phyloP scores from a whole-genome alignment of 1,140 invertebrate species.

The Hylaeus volcanicus region DNA sequence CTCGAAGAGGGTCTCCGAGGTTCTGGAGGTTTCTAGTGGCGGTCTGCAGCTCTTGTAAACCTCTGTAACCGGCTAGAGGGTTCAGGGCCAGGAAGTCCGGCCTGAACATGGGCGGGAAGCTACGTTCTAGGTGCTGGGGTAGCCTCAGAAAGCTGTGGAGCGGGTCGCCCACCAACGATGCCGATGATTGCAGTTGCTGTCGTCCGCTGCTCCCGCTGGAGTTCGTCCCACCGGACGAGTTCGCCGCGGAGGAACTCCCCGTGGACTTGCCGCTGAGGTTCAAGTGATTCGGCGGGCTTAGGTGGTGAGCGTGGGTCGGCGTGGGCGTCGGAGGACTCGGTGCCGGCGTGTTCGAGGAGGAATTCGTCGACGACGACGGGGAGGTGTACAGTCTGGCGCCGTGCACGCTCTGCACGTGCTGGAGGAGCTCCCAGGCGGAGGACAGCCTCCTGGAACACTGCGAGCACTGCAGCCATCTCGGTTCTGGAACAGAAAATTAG shows the following conservation, averaged over 20 bases:
- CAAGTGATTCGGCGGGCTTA: constrained; percentile 78
- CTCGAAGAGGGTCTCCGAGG: constrained; percentile 81
- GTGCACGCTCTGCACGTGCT: constrained; percentile 96
- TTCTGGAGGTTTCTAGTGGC: constrained; percentile 78
- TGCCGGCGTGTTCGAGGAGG: constrained; percentile 77
- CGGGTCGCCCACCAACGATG: constrained; percentile 82
- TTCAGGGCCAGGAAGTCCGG: constrained; percentile 79
- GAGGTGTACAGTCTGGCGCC: constrained; percentile 96
- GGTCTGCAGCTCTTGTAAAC: constrained; percentile 79
- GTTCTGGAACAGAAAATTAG: constrained; percentile 89
- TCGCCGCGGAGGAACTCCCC: constrained; percentile 76
- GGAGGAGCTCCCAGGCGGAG: constrained; percentile 96
- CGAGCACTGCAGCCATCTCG: constrained; percentile 95
- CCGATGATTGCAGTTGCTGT: constrained; percentile 78
- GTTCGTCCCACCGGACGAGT: constrained; percentile 73
- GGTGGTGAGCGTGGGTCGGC: constrained; percentile 75
- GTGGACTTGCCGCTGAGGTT: constrained; percentile 78
- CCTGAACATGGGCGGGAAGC: constrained; percentile 79
- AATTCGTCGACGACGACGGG: constrained; percentile 76
- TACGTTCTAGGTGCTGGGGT: constrained; percentile 77
- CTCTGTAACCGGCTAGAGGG: constrained; percentile 76
- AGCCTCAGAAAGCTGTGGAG: constrained; percentile 79
- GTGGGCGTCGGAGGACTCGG: constrained; percentile 78
- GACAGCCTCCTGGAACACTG: constrained; percentile 94
- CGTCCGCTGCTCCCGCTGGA: constrained; percentile 74